Evolutionary conservation across 2,113 vertebrate genomes (phyloP), one percentile per base, ranked within the genome.

Genomic region (Ciconia maguari): DNA sequence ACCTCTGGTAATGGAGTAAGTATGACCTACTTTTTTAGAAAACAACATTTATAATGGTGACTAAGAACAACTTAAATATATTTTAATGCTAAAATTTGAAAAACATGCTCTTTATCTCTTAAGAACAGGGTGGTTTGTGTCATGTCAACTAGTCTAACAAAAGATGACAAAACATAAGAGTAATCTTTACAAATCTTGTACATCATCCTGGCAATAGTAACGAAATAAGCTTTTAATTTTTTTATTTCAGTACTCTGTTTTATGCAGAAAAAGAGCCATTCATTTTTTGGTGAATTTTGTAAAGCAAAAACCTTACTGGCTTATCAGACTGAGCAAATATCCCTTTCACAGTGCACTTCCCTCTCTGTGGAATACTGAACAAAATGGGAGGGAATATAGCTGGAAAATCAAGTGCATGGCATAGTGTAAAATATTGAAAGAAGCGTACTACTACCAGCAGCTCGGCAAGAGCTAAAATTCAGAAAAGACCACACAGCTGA

Each of bases 1-100:
- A 51, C 99, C 99, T 94, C 98, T 99, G 66, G 98, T 99, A 94
- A 99, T 99, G 99, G 99, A 99, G 99, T 99, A 98, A 99, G 99
- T 99, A 96, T 94, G 10, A 82, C 86, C 25, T 84, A 17, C 21
- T 75, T 97, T 27, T 46, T 51, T 79, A 70, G 25, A 74, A 84
- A 91, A 69, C 20, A 49, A 38, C 32, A 9, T n/a, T 93, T 92
- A 16, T 6, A 77, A n/a, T 65, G 17, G n/a, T 96, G 60, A 58
- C 76, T 70, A 83, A 92, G 20, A 91, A 32, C 60, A 87, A 21
- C 10, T 74, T 65, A 65, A 57, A 36, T 85, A 11, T 26, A 32
- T 61, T 86, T 83, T 77, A 71, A 62, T 6, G 5, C 15, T 83
- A 29, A 32, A 60, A 60, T 64, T 87, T 82, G 48, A 71, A 85